A percentile compares a stretch with the other conserved stretches of the same genome.
Conservation (phyloP, 2,888 invertebrate species). For the Lasius platythorax region DNA sequence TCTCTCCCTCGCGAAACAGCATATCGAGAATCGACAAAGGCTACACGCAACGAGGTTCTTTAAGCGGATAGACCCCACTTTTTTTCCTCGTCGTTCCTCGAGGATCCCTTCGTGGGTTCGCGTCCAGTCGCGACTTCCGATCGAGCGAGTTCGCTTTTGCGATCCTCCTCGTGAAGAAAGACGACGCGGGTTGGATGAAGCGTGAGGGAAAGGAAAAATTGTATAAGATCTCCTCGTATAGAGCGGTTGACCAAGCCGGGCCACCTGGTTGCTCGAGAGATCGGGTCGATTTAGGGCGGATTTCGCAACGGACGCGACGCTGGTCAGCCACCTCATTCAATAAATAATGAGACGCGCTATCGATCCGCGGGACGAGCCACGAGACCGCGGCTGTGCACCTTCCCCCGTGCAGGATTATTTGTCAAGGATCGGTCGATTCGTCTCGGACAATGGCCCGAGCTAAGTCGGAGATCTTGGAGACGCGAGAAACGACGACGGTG, state of each 20-base stretch:
- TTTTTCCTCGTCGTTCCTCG: slow-evolving; percentile 53
- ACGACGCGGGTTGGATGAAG: slow-evolving; percentile 27
- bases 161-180: slow-evolving; percentile 18
- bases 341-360: slow-evolving; percentile 59
- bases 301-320: slow-evolving; percentile 54
- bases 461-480: slow-evolving; percentile 15
- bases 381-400: slow-evolving; percentile 15
- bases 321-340: slow-evolving; percentile 65
- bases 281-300: slow-evolving; percentile 69
- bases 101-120: slow-evolving; percentile 52
- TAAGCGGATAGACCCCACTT: slow-evolving; percentile 76
- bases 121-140: slow-evolving; percentile 70
- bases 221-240: slow-evolving; percentile 31
- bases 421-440: slow-evolving; percentile 50
- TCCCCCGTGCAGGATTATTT: slow-evolving; percentile 38
- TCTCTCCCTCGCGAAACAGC: slow-evolving; percentile 8
- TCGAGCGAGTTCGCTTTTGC: slow-evolving; percentile 57
- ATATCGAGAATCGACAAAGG: slow-evolving; percentile 60
- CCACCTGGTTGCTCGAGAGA: slow-evolving; percentile 73
- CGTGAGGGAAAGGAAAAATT: slow-evolving; percentile 31
- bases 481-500: slow-evolving; percentile 32
- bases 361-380: slow-evolving; percentile 24
- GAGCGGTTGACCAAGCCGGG: slow-evolving; percentile 26
- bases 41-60: slow-evolving; percentile 63
- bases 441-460: slow-evolving; percentile 28